Base-by-base conservation (phyloP, 2,888 invertebrate species). In the Trypoxylon attenuatum region DNA sequence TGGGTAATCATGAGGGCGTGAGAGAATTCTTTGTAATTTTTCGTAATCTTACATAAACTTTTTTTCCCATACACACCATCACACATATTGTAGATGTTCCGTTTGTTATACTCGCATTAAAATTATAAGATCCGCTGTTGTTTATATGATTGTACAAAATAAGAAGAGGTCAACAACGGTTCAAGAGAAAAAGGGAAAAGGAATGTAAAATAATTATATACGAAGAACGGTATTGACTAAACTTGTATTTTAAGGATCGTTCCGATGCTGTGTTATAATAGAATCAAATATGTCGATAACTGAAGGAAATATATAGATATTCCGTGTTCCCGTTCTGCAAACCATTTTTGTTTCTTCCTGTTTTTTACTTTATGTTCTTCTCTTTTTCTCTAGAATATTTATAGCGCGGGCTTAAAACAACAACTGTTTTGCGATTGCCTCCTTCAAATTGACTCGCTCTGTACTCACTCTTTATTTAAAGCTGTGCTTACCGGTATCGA, bases 401-500 rank as follows among this genome's bases (percentile, higher is more conserved):
- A n/a, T n/a, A n/a, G n/a, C n/a, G n/a, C n/a, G n/a, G n/a, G n/a
- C n/a, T n/a, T n/a, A n/a, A n/a, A n/a, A n/a, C n/a, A n/a, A n/a
- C n/a, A n/a, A n/a, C 13, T 10, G 5, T 33, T 13, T 33, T 13
- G 10, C 10, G 5, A 6, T 33, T 33, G 33, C 3, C 33, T 27
- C 33, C 33, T 13, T 33, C 33, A n/a, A n/a, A n/a, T n/a, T n/a
- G n/a, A n/a, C n/a, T 8, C 33, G 33, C 13, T 33, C 13, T 10
- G 33, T 10, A 1, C 1, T 33, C 33, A 5, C 33, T 33, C 33
- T 18, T 22, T 39, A 21, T 8, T 39, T 51, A 29, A 60, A 49
- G 19, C 55, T 56, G 55, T 52, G 45, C 60, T 39, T 21, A 23
- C 25, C 27, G 25, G 49, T 68, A 68, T 68, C 65, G 67, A 68